Evolutionary conservation across 2,888 invertebrate species (phyloP), one percentile per base, ranked within the genome.

Genomic region (Carabus problematicus): DNA sequence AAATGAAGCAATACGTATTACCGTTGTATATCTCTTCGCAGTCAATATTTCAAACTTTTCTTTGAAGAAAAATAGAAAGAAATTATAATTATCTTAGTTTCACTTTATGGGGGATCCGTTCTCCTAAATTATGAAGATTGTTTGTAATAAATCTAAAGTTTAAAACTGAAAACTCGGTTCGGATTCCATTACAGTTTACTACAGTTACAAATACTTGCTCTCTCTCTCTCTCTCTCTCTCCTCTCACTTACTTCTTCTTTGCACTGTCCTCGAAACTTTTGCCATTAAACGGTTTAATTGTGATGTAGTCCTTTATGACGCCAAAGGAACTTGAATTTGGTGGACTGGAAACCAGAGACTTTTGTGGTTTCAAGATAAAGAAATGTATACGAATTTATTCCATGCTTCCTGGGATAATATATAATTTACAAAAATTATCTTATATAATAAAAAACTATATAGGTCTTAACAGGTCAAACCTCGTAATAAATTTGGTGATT

Each of bases 221-320:
- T 56, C 12, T 56, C 29, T 18, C 56, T 7, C 6, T 8, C 29
- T n/a, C 18, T 54, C 54, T 54, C 18, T 54, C 54, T 12, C 29
- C 18, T 12, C 18, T 54, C 14, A 12, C 14, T 12, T 54, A 54
- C 54, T 16, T 12, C 9, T 56, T 9, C 56, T 52, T 52, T 29
- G 29, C 1, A 45, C 45, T 45, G 11, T 45, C 45, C 45, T 11
- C 12, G 29, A 56, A 56, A 40, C 11, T 56, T 56, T 56, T 39
- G 11, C 56, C 56, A 56, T 56, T 56, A 56, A 56, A 56, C 40
- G 56, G 7, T 56, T 56, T 56, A 56, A 56, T 56, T 56, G 56
- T 56, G 56, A 56, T 40, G 56, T 56, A 39, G 56, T 55, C 11
- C 55, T 55, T 29, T 11, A 12, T 55, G 55, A 49, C 29, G 29